Evolutionary conservation across 2,888 invertebrate species (phyloP), one percentile per base, ranked within the genome.

Genomic region (Thymelicus lineola): DNA sequence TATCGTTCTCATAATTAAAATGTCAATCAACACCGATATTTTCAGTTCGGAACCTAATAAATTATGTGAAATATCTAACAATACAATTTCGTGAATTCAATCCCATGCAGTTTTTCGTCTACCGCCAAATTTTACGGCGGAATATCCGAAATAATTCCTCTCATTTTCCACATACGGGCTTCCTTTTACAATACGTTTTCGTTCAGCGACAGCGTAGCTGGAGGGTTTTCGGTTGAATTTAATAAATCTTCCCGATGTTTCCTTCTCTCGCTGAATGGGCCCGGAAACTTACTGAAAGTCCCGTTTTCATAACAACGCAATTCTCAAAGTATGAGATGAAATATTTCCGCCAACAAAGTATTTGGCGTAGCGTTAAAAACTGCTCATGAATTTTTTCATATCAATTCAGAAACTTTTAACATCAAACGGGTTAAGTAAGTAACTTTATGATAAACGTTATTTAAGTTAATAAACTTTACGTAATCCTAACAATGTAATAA

Each of bases 181-280:
- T 74, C 74, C 72, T 77, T 82, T 78, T 72, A 81, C 80, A 80
- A 78, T 77, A 77, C 50, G 59, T 76, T 75, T 75, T 62, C 66
- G 66, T 64, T 73, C 70, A 74, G 75, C 71, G 70, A 72, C 75
- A 75, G 68, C 71, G 59, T 58, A 72, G 74, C 75, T 66, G 64
- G 63, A 77, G 80, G 75, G 75, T 64, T 79, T 81, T 79, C 71
- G 74, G 79, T 80, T 77, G 80, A 80, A 86, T 86, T 88, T 85
- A 87, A 88, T 89, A 87, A 87, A 87, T 88, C 84, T 82, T 79
- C 75, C 78, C 81, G 77, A 82, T 84, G 84, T 83, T 86, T 84
- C 83, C 81, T 82, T n/a, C 76, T 73, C 72, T 70, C 77, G 73
- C 70, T 83, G 83, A 85, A 83, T 83, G 79, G 80, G 73, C 71